phyloP scores from a whole-genome alignment of 2,888 invertebrate species.

The Acrobasis consociella region DNA sequence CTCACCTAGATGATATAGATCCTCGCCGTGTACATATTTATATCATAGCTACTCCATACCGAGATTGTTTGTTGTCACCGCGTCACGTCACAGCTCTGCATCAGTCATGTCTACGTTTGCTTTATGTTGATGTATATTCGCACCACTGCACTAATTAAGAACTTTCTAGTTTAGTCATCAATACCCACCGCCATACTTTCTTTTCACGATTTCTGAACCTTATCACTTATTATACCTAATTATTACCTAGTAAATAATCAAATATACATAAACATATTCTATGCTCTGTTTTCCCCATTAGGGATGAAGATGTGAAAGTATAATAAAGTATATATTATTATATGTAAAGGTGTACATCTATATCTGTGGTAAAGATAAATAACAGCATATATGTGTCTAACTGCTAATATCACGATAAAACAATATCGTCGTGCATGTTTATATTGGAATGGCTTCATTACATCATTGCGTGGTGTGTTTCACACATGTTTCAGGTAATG shows the following conservation, averaged over 20 bases:
- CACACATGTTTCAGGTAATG: slow-evolving; percentile 87
- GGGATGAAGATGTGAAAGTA: no score
- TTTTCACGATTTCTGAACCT: slow-evolving; percentile 2
- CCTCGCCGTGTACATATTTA: background rate
- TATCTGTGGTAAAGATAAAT: no score
- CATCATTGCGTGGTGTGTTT: slow-evolving; percentile 84
- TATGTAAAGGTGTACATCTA: no score
- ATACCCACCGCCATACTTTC: background rate
- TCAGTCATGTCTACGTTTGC: slow-evolving; percentile 24
- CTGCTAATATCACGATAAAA: slow-evolving; percentile 60
- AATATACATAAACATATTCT: slow-evolving; percentile 5
- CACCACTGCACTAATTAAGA: slow-evolving; percentile 25
- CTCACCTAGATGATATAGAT: slow-evolving; percentile 24
- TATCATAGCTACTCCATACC: slow-evolving; percentile 9
- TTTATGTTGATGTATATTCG: slow-evolving; percentile 15
- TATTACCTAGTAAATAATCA: background rate
- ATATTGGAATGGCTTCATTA: slow-evolving; percentile 82
- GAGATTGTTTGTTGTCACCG: slow-evolving; percentile 26
- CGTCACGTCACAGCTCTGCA: slow-evolving; percentile 21
- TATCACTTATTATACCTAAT: slow-evolving; percentile 1
- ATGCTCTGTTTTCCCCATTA: no score
- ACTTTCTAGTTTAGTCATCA: background rate
- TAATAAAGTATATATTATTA: background rate
- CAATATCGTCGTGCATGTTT: slow-evolving; percentile 75
- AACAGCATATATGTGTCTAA: slow-evolving; percentile 57